Conservation (phyloP, 2,113 vertebrate genomes). For the Tauraco erythrolophus region DNA sequence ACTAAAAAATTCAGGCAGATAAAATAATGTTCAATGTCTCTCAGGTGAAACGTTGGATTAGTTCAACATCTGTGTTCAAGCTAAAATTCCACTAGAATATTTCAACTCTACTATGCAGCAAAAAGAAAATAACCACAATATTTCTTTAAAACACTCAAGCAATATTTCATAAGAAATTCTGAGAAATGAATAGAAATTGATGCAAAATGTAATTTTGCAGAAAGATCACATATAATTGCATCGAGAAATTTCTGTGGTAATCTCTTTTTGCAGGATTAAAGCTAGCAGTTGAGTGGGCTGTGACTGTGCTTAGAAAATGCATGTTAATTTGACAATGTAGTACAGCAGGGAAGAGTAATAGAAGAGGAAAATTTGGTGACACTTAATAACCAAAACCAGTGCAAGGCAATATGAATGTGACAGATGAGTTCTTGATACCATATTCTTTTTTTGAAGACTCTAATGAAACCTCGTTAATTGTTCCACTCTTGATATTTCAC, state of each 20-base stretch:
- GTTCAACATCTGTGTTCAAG: neutral
- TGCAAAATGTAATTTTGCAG: neutral
- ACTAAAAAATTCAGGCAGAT: neutral
- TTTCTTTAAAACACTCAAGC: neutral
- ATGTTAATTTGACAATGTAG: neutral
- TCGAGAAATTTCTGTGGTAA: constrained; percentile 6
- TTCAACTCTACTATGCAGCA: neutral
- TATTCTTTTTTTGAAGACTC: neutral
- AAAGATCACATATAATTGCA: constrained; percentile 9
- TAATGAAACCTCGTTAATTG: neutral
- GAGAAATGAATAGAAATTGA: constrained; percentile 2
- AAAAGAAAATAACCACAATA: neutral
- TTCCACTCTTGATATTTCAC: neutral
- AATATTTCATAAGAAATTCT: neutral
- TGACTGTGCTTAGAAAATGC: constrained; percentile 11
- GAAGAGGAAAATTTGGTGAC: neutral
- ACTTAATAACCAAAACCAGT: neutral
- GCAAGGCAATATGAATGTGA: neutral
- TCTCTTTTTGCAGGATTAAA: neutral
- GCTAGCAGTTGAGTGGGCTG: constrained; percentile 21
- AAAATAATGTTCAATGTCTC: neutral
- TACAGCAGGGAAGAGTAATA: neutral
- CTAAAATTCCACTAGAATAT: neutral
- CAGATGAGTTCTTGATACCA: neutral
- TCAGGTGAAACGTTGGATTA: neutral